phyloP scores from a whole-genome alignment of 2,113 vertebrate genomes.

The Actinemys pallida region DNA sequence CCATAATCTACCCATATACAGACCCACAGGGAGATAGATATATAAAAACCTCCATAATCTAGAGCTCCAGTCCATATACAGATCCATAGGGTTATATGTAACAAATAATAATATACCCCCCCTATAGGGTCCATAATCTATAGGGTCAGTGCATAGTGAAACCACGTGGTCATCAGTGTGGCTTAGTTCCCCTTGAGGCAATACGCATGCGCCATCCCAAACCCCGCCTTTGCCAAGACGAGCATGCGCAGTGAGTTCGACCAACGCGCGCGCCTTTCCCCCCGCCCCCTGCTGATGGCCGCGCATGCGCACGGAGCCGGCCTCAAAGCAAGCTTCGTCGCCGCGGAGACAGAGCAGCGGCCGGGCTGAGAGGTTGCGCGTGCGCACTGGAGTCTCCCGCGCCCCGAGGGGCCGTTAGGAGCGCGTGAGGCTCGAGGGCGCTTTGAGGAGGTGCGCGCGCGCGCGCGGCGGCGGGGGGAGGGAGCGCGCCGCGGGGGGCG shows the following conservation, averaged over 20 bases:
- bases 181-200: neutral
- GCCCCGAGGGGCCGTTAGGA: neutral
- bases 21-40: too few relatives aligned
- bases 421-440: neutral
- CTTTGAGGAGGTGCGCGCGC: neutral
- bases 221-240: neutral
- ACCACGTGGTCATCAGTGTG: neutral
- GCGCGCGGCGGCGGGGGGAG: neutral
- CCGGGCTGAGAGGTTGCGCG: neutral
- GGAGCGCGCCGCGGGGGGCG: too few relatives aligned
- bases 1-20: too few relatives aligned
- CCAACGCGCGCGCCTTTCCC: too few relatives aligned
- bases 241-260: neutral
- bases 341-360: neutral
- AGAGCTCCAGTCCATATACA: neutral
- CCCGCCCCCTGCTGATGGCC: too few relatives aligned
- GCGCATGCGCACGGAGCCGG: too few relatives aligned
- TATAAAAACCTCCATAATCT: neutral
- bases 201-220: neutral
- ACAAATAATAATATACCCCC: too few relatives aligned
- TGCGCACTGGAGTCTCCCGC: neutral
- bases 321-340: neutral
- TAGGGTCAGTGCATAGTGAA: neutral
- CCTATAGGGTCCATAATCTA: too few relatives aligned
- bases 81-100: neutral